Base-by-base conservation (phyloP, 1,140 invertebrate genomes). In the Phymastichus coffea region DNA sequence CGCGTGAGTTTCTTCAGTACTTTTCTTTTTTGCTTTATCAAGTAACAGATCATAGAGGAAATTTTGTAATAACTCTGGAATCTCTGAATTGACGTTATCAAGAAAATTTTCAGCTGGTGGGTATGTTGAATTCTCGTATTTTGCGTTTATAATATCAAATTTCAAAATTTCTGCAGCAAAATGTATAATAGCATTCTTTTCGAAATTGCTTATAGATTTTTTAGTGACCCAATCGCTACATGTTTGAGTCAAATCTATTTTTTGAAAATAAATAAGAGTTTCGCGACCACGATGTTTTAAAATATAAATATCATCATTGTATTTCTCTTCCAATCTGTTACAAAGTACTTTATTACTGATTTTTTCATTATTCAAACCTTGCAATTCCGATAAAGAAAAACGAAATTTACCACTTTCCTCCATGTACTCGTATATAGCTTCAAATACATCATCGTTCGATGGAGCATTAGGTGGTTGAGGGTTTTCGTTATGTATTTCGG, bases 1-100 rank as follows among this genome's bases (percentile, higher is more conserved):
- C 19, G 60, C 65, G n/a, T n/a, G 64, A 70, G 66, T 65, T 70
- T 65, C 51, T 65, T 35, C 19, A 47, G 25, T 55, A n/a, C 9
- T 23, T 14, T 22, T 37, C 58, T 55, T 57, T 51, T 44, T 26
- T 35, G 40, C 19, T 8, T 6, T 33, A 52, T 14, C 3, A 22
- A 46, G 12, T 6, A 64, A 22, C 2, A 61, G 25, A 19, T 44
- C 2, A 26, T 38, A 17, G 3, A 61, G 35, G 22, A 61, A 61
- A 55, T 12, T 17, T 7, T 10, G 10, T 17, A 57, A 35, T 23
- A 41, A 48, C 3, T 46, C 3, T 17, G 63, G 58, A 51, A 64
- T 44, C 15, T 64, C 58, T 10, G 25, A 28, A 22, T 44, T 55
- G 7, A 57, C 40, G 48, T 41, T 53, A 12, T 61, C 35, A 9